Percentiles rank a stretch among this genome's conserved stretches.
Conservation (phyloP, 2,797 vertebrate species). For the Allobates femoralis region DNA sequence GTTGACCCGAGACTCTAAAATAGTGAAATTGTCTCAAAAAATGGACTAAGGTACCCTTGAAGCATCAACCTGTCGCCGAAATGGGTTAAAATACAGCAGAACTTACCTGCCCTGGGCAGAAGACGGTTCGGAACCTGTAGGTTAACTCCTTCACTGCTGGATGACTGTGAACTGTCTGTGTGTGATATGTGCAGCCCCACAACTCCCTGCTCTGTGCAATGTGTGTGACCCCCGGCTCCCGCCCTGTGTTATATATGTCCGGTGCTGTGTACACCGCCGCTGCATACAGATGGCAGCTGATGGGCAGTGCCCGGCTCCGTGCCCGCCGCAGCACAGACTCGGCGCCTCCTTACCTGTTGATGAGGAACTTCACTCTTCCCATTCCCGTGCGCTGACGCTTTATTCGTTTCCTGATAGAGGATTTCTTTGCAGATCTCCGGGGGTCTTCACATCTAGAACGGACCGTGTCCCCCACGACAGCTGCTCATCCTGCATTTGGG, state of each 20-base stretch:
- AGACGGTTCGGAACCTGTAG: neutral
- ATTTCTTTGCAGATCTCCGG: neutral
- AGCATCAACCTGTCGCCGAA: neutral
- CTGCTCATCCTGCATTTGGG: constrained; percentile 8
- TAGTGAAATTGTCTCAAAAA: no score
- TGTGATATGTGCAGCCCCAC: neutral
- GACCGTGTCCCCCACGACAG: constrained; percentile 7
- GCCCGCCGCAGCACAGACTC: neutral
- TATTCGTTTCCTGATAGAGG: neutral
- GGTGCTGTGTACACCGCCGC: neutral
- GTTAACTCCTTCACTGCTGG: neutral
- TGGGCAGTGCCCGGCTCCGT: neutral
- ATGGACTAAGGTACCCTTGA: neutral
- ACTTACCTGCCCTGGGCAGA: neutral
- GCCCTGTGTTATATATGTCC: neutral
- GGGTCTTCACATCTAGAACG: neutral
- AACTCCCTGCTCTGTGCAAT: no score
- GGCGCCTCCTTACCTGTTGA: constrained; percentile 54
- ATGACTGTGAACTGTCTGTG: neutral
- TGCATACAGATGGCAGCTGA: neutral
- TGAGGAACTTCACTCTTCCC: constrained; percentile 43
- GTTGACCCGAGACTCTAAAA: no score
- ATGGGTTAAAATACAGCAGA: neutral
- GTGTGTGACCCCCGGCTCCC: neutral
- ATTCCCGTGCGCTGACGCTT: neutral